A percentile compares a stretch with the other conserved stretches of the same genome.
Evolutionary conservation across 2,113 vertebrate species (phyloP).

Genomic region (Pyrgilauda ruficollis): DNA sequence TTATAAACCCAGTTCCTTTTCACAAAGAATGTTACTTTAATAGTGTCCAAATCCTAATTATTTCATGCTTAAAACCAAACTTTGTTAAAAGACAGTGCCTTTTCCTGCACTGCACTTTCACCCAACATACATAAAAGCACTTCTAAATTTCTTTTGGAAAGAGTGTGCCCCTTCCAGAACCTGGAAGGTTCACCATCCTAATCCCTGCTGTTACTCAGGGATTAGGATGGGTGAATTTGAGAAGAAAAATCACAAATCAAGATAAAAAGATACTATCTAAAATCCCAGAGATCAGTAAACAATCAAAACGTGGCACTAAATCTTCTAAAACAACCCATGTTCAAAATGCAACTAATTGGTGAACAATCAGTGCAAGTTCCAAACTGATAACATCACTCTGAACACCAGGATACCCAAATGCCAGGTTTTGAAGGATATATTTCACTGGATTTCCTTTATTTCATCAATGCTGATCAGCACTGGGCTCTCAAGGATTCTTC

Average conservation of each 20-base stretch:
- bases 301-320: background rate
- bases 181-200: too few relatives aligned
- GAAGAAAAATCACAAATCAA: background rate
- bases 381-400: background rate
- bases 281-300: background rate
- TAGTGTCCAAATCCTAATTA: conserved; percentile 33
- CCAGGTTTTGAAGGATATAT: background rate
- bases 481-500: background rate
- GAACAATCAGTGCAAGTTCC: background rate
- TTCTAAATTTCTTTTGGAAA: background rate
- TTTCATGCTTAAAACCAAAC: background rate
- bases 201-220: background rate
- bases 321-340: background rate
- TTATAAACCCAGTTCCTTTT: conserved; percentile 33
- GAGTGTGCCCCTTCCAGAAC: background rate
- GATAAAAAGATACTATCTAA: background rate
- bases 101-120: background rate
- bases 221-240: background rate
- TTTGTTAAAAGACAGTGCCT: background rate
- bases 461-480: background rate
- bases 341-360: background rate
- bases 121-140: background rate
- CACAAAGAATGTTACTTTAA: conserved; percentile 19
- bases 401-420: background rate
- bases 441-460: background rate